Percentiles rank a stretch among this genome's conserved stretches.
phyloP scores from a whole-genome alignment of 2,797 vertebrate genomes.

The Spatula clypeata region DNA sequence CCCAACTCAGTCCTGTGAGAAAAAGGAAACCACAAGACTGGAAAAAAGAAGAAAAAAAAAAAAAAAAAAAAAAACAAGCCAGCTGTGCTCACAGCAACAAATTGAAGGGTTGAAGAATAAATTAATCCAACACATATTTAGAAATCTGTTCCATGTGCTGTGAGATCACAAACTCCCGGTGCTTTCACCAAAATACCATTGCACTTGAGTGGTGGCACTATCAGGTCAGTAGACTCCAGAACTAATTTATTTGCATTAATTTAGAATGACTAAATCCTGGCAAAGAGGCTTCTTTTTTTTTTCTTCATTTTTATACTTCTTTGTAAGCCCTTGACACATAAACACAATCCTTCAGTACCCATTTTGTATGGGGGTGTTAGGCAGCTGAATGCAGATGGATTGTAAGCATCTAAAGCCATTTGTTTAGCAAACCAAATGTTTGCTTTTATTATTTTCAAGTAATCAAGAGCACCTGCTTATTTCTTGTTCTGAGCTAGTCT shows the following conservation, averaged over 20 bases:
- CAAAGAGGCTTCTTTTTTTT: neutral
- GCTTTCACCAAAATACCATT: neutral
- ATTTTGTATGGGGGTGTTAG: neutral
- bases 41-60: neutral
- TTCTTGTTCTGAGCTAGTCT: slow-evolving; percentile 3
- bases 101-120: neutral
- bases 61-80: fast-evolving
- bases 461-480: slow-evolving; percentile 43
- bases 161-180: neutral
- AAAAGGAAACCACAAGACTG: neutral
- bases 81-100: neutral
- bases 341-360: neutral
- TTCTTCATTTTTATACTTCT: slow-evolving; percentile 6
- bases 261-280: neutral
- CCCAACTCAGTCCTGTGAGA: neutral
- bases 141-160: neutral
- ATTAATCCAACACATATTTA: neutral
- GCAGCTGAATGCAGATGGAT: neutral
- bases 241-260: neutral
- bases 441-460: slow-evolving; percentile 58
- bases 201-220: neutral
- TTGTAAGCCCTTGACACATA: slow-evolving; percentile 22
- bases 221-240: neutral
- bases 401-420: slow-evolving; percentile 14
- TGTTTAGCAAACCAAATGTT: slow-evolving; percentile 63